Conservation (phyloP, 92 coral and sea anemone genomes). For the Paragorgia papillata region DNA sequence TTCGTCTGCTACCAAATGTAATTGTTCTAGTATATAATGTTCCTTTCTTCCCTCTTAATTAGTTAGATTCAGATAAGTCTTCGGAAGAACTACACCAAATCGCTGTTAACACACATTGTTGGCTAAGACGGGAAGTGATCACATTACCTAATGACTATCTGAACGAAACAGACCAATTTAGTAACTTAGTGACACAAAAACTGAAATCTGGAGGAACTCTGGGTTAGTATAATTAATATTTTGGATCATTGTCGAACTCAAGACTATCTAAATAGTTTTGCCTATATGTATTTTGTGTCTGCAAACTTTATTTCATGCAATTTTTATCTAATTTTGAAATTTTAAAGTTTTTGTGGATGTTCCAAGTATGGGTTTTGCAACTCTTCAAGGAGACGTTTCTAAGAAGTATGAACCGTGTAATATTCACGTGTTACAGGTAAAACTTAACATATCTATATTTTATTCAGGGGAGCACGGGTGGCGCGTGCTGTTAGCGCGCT, state of each 20-base stretch:
- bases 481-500: no score
- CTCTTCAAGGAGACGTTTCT: not conserved
- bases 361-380: constrained; percentile 66
- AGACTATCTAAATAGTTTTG: no score
- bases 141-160: constrained; percentile 43
- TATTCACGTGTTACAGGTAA: constrained; percentile 27
- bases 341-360: constrained; percentile 61
- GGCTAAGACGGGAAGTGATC: constrained; percentile 74
- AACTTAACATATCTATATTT: no score
- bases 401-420: constrained; percentile 3
- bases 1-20: not conserved
- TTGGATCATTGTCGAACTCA: not conserved
- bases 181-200: constrained; percentile 55
- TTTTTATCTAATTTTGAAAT: no score
- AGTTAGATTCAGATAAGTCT: constrained; percentile 42
- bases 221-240: constrained; percentile 53
- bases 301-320: no score
- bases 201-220: constrained; percentile 59
- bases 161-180: not conserved
- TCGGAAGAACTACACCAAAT: constrained; percentile 54
- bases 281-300: no score
- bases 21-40: no score
- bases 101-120: constrained; percentile 77
- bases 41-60: not conserved
- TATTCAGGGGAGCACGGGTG: no score